Evolutionary conservation across 2,888 invertebrate species (phyloP), one percentile per base, ranked within the genome.

Genomic region (Eustalomyia histrio): DNA sequence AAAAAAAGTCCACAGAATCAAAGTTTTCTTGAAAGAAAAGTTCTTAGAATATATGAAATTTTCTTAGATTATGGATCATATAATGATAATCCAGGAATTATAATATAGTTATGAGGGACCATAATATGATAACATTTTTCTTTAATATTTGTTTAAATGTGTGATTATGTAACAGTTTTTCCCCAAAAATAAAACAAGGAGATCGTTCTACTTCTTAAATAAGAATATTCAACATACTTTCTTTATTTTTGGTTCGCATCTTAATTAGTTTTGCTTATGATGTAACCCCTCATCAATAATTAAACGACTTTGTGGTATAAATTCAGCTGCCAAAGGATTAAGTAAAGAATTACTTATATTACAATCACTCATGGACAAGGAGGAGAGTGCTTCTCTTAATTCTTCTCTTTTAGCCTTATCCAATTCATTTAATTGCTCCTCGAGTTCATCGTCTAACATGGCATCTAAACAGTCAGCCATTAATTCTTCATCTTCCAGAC

Each of bases 381-480:
- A 87, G 83, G 87, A 91, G 73, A 88, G 86, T 82, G 89, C 89
- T 84, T 85, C 90, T 84, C 89, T 90, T 85, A 88, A 85, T 84
- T 90, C 87, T 83, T 90, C 89, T 76, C 82, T 89, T 89, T 89
- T 89, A 82, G 86, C 88, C 83, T 88, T 88, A 75, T 90, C 87
- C 89, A 88, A 89, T 83, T 89, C 89, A 72, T 87, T 86, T 29
- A 90, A 85, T 83, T 92, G 90, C 83, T 92, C 93, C 1, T 93
- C 87, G 85, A 93, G 91, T 85, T 95, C 95, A 85, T 95, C 95
- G 82, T 95, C 95, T 74, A 95, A 87, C 94, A 96, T 96, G 5
- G 95, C 96, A 86, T 96, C 95, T 84, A 96, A 93, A 88, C 96
- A 97, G 88, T 97, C 95, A 87, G 96, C 95, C 95, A 96, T 96